Evolutionary conservation across 2,888 invertebrate genomes (phyloP).

Genomic region (Caenorhabditis uteleia): DNA sequence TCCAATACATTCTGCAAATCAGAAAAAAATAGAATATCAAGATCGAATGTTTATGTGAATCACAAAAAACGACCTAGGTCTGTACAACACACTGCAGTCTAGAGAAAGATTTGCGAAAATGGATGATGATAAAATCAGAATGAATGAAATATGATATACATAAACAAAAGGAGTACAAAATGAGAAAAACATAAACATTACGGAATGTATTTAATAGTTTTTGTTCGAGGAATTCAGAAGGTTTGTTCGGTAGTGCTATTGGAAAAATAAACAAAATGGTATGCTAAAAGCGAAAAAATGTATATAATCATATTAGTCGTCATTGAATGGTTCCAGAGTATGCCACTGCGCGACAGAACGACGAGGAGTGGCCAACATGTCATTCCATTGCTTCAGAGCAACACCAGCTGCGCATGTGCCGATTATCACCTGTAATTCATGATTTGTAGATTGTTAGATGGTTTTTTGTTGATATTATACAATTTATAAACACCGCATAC

Average conservation of each 20-base stretch:
- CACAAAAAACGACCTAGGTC: too few species aligned
- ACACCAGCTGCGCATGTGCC: constrained; percentile 90
- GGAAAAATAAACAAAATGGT: not conserved
- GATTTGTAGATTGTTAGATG: not conserved
- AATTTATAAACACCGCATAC: not conserved
- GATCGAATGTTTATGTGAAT: too few species aligned
- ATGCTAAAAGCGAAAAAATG: constrained; percentile 1
- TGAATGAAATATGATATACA: too few species aligned
- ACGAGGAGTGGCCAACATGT: constrained; percentile 98
- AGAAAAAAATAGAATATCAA: too few species aligned
- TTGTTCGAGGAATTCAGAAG: not conserved
- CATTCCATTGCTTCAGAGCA: constrained; percentile 85
- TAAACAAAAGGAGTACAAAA: too few species aligned
- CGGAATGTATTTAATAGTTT: too few species aligned
- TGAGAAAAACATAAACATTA: too few species aligned
- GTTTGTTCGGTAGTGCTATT: not conserved
- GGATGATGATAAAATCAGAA: too few species aligned
- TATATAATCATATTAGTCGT: constrained; percentile 52
- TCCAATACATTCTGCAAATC: too few species aligned
- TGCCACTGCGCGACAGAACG: constrained; percentile 99
- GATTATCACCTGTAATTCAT: constrained; percentile 78
- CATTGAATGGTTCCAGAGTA: constrained; percentile 96
- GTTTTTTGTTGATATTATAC: too few species aligned
- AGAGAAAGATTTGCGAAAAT: too few species aligned
- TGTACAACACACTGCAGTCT: too few species aligned